Conservation (phyloP, 2,797 vertebrate genomes). For the Pelodytes ibericus region DNA sequence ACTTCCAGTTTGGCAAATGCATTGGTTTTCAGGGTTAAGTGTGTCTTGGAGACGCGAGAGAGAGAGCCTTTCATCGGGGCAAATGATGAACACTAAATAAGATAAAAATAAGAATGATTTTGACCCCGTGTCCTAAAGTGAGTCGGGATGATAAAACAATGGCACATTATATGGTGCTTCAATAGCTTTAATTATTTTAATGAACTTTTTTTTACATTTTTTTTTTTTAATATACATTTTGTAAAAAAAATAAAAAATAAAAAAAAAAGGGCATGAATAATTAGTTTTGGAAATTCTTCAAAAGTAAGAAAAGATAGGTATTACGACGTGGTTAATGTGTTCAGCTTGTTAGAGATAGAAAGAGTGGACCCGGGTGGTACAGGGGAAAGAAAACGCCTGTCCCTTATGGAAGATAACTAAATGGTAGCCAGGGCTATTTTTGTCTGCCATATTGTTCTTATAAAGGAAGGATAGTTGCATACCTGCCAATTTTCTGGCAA, state of each 20-base stretch:
- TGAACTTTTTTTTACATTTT: slow-evolving; percentile 51
- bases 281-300: slow-evolving; percentile 55
- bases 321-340: slow-evolving; percentile 33
- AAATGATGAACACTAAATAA: slow-evolving; percentile 53
- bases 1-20: slow-evolving; percentile 64
- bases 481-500: too few species aligned
- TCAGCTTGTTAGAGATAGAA: slow-evolving; percentile 33
- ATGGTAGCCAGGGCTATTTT: too few species aligned
- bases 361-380: too few species aligned
- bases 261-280: slow-evolving; percentile 49
- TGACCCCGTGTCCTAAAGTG: slow-evolving; percentile 49
- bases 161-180: slow-evolving; percentile 51
- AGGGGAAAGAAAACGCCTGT: too few species aligned
- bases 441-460: too few species aligned
- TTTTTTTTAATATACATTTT: slow-evolving; percentile 50
- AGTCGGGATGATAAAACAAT: slow-evolving; percentile 53
- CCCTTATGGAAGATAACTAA: too few species aligned
- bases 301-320: slow-evolving; percentile 41
- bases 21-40: slow-evolving; percentile 58
- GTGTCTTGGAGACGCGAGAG: slow-evolving; percentile 43
- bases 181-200: slow-evolving; percentile 53
- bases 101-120: slow-evolving; percentile 55
- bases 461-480: too few species aligned
- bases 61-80: slow-evolving; percentile 40
- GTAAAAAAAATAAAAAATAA: too few species aligned